Evolutionary conservation across 2,888 invertebrate species (phyloP), one percentile per base, ranked within the genome.

Genomic region (Calameuta pallipes): DNA sequence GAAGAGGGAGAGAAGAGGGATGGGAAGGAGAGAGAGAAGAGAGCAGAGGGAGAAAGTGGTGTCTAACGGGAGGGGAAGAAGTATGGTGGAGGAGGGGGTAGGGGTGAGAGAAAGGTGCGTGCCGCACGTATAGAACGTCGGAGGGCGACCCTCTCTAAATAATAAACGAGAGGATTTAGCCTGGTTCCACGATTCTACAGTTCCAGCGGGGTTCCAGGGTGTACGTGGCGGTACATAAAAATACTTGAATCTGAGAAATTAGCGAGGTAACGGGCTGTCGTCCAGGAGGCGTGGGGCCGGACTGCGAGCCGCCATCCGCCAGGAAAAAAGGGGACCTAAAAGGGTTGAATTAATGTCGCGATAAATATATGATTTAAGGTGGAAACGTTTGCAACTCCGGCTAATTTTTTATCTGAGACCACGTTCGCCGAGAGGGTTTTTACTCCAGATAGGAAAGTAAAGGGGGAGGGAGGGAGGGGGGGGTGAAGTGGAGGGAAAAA

Each of bases 351-450:
- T 91, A 91, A 91, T 91, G 91, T 91, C 91, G 91, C 91, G 91
- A 91, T 91, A 91, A 91, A 91, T 91, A 91, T 91, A 91, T 91
- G 91, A 91, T 91, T 91, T 91, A 91, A 91, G 91, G 91, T 90
- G 89, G 88, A 89, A 90, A 89, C 90, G 90, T 90, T 90, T 90
- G 90, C 90, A 88, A 89, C 89, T 89, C 88, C 82, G 89, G 90
- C 91, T 91, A 91, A 91, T 91, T 91, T 91, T 91, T 91, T 91
- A 91, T 91, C 91, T 91, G 88, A 91, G 91, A 90, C 89, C 88
- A 80, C 80, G 82, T 78, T 80, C 81, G 79, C 81, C 81, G 83
- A 81, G 86, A 85, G 85, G 83, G 85, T 87, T 89, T 89, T 86
- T 85, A 83, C 83, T 81, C 83, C 83, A 83, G 87, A 82, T 83